phyloP scores from a whole-genome alignment of 2,113 vertebrate genomes.

The Aviceda subcristata region DNA sequence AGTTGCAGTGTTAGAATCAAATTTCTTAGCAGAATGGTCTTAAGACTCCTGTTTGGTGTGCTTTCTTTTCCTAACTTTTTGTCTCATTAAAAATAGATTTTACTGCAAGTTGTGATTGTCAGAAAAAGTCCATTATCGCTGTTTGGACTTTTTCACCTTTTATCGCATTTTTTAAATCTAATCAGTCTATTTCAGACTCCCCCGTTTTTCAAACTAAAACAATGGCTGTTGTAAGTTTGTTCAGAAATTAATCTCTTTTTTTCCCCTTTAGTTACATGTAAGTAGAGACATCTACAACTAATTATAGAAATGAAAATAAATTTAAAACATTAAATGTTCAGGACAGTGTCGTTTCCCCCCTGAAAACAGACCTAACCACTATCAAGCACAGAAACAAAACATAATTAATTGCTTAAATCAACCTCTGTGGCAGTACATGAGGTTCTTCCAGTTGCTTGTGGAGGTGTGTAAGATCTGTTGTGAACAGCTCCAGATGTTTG shows the following conservation, averaged over 20 bases:
- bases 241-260: neutral
- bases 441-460: neutral
- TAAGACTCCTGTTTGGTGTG: neutral
- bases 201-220: neutral
- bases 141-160: neutral
- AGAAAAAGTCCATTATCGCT: neutral
- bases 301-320: neutral
- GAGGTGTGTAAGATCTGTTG: neutral
- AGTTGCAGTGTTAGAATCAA: conserved; percentile 41
- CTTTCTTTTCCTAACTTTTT: neutral
- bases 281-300: neutral
- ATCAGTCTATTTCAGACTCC: neutral
- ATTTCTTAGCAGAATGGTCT: neutral
- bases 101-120: neutral
- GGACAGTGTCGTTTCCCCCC: neutral
- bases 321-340: neutral
- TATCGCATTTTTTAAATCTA: neutral
- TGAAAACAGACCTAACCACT: neutral
- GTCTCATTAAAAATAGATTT: neutral
- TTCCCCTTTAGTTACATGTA: neutral
- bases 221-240: neutral
- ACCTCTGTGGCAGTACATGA: neutral
- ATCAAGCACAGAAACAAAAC: neutral
- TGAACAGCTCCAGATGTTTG: neutral
- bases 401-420: neutral